A percentile compares a stretch with the other conserved stretches of the same genome.
phyloP scores from a whole-genome alignment of 2,113 vertebrate species.

The Leucoraja erinaceus region DNA sequence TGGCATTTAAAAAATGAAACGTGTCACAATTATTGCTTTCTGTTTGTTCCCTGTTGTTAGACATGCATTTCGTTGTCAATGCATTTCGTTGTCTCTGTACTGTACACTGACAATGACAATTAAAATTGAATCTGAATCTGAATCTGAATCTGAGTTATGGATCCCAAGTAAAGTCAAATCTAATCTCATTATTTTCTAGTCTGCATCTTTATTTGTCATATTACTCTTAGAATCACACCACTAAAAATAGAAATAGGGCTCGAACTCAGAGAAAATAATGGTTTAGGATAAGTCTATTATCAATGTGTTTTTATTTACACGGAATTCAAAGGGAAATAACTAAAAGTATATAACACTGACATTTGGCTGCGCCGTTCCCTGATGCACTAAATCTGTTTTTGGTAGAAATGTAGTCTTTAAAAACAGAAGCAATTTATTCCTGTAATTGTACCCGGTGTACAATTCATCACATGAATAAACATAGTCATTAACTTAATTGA shows the following conservation, averaged over 20 bases:
- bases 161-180: not conserved
- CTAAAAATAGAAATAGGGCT: not conserved
- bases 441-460: not conserved
- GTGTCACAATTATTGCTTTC: not conserved
- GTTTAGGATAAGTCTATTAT: not conserved
- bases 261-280: not conserved
- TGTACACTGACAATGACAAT: no score
- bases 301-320: not conserved
- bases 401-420: not conserved
- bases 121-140: no score
- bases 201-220: not conserved
- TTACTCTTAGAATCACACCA: not conserved
- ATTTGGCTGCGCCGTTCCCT: not conserved
- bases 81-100: no score
- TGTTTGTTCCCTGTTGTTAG: not conserved
- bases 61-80: no score
- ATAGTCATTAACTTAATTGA: constrained; percentile 1
- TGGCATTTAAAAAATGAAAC: not conserved
- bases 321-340: not conserved
- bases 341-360: not conserved
- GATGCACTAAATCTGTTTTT: not conserved
- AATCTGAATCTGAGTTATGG: no score
- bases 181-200: not conserved
- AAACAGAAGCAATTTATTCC: constrained; percentile 32
- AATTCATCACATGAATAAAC: constrained; percentile 1